Evolutionary conservation across 1,140 invertebrate genomes (phyloP).

Genomic region (Drosophila triauraria): DNA sequence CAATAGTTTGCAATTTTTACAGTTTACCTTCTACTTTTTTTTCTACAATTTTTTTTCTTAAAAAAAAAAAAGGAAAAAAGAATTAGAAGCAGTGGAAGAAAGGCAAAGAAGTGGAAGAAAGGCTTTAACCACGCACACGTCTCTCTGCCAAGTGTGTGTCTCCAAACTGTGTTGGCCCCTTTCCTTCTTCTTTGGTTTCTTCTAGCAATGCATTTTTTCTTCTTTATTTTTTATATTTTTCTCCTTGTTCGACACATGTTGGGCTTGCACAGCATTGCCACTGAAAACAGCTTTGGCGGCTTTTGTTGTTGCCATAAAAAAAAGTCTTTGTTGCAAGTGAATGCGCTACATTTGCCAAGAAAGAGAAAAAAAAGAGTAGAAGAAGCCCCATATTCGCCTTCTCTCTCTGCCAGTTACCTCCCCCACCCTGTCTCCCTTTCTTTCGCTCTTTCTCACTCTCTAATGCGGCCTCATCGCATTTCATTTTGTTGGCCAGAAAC

Average conservation of each 20-base stretch:
- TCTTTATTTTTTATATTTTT: constrained; percentile 8
- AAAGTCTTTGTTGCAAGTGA: constrained; percentile 70
- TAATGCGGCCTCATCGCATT: constrained; percentile 47
- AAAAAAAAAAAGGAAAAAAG: background rate
- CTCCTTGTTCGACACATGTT: constrained; percentile 37
- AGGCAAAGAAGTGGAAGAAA: constrained; percentile 20
- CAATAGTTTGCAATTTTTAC: constrained; percentile 64
- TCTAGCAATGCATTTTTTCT: constrained; percentile 9
- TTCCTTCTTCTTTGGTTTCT: background rate
- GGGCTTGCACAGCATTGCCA: constrained; percentile 40
- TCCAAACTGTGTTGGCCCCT: background rate
- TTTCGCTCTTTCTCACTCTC: background rate
- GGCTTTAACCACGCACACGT: constrained; percentile 22
- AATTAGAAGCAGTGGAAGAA: background rate
- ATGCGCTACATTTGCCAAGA: constrained; percentile 71
- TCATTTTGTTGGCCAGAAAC: constrained; percentile 58
- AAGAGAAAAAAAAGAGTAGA: background rate
- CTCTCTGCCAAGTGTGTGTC: constrained; percentile 15
- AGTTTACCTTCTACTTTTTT: constrained; percentile 38
- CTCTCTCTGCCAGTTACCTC: background rate
- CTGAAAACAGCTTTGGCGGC: constrained; percentile 51
- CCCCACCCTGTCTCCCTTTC: background rate
- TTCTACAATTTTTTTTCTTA: background rate
- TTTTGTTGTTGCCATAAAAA: constrained; percentile 53
- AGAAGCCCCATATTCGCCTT: constrained; percentile 9